phyloP scores from a whole-genome alignment of 2,888 invertebrate species.

The Leptura quadrifasciata region DNA sequence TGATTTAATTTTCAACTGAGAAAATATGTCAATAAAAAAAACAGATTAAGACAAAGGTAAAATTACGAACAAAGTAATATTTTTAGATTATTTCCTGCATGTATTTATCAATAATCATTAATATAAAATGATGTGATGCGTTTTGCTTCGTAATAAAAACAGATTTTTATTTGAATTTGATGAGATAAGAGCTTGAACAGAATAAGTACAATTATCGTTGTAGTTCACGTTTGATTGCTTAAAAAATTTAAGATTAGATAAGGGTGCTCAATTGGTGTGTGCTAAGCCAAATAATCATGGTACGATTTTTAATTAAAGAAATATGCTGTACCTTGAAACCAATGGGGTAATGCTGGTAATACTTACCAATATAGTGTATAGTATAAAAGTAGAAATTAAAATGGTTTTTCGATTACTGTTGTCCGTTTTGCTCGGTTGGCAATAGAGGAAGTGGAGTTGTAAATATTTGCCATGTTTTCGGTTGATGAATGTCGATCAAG shows the following conservation, averaged over 20 bases:
- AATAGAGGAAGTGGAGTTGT: background rate
- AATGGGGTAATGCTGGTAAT: background rate
- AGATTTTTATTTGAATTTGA: background rate
- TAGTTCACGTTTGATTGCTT: background rate
- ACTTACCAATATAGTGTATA: background rate
- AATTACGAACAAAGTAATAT: background rate
- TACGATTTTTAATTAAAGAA: background rate
- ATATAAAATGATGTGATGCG: background rate
- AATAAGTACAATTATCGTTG: background rate
- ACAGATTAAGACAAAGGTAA: no score
- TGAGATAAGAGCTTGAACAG: background rate
- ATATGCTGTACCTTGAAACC: background rate
- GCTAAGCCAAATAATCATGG: background rate
- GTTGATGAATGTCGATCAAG: background rate
- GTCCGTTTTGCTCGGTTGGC: background rate
- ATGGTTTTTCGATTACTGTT: background rate
- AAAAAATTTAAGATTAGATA: background rate
- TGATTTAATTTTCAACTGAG: no score
- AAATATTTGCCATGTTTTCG: background rate
- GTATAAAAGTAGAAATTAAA: background rate
- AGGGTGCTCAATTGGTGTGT: background rate
- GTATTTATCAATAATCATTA: background rate
- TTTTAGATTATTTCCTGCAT: background rate
- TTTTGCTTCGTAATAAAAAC: background rate
- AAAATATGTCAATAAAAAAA: no score